Evolutionary conservation across 2,113 vertebrate genomes (phyloP).

Genomic region (Apteryx owenii): DNA sequence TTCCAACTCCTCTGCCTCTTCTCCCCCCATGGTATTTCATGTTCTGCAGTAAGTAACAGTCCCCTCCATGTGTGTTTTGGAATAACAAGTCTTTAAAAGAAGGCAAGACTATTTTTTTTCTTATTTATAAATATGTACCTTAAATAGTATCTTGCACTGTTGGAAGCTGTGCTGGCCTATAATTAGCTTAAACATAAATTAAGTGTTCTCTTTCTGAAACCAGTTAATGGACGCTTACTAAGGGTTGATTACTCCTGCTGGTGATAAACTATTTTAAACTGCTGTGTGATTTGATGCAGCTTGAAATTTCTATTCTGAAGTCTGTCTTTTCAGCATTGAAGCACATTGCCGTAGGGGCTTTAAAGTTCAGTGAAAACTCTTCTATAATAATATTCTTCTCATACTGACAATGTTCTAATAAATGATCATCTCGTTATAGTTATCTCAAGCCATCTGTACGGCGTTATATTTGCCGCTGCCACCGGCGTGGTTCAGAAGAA

Average conservation of each 20-base stretch:
- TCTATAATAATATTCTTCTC: rapidly evolving
- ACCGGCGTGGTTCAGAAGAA: no score
- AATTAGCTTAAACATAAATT: not conserved
- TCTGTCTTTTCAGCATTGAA: rapidly evolving
- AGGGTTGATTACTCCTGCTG: rapidly evolving
- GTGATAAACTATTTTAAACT: not conserved
- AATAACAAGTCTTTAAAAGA: not conserved
- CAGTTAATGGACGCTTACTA: not conserved
- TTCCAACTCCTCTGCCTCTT: no score
- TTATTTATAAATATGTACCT: rapidly evolving
- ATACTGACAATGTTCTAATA: rapidly evolving
- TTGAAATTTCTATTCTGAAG: rapidly evolving
- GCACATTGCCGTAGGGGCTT: not conserved
- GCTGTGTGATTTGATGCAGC: not conserved
- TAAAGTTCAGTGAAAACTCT: no score
- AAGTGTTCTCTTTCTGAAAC: not conserved
- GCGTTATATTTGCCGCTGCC: no score
- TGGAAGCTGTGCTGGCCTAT: not conserved
- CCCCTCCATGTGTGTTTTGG: not conserved
- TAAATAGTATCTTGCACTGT: rapidly evolving
- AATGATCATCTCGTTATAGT: no score
- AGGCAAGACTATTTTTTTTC: not conserved
- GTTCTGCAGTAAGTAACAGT: not conserved
- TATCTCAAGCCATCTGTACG: not conserved
- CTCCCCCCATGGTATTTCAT: not conserved